These are phyloP conservation scores for Cyanistes caeruleus DNA, from an alignment of 2,113 vertebrate genomes.

Conservation along the genomic window DNA sequence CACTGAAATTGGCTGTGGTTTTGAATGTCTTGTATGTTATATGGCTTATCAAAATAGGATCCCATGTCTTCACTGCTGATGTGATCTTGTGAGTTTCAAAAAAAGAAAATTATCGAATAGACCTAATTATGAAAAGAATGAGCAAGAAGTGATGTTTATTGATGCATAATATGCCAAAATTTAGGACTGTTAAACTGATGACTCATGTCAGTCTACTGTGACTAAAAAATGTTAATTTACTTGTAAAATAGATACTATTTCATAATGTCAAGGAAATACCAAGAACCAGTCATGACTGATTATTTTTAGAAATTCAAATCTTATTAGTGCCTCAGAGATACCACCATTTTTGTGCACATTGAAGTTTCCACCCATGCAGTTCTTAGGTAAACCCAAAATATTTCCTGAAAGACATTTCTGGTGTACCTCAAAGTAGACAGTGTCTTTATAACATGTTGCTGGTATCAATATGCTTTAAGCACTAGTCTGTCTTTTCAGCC, in stretches of 20 bases:
- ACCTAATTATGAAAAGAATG: background rate
- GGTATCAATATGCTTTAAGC: background rate
- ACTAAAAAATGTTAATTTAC: background rate
- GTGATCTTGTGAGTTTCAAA: background rate
- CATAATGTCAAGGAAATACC: slow-evolving; percentile 1
- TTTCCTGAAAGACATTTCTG: background rate
- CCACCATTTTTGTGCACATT: background rate
- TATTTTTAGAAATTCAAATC: background rate
- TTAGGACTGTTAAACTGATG: background rate
- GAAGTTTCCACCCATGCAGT: background rate
- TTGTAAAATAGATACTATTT: background rate
- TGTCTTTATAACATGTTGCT: background rate
- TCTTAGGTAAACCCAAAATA: background rate
- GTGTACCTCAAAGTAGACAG: background rate
- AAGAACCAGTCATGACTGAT: background rate
- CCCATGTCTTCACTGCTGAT: background rate
- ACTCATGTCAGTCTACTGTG: background rate
- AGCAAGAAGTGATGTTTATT: background rate
- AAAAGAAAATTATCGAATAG: background rate
- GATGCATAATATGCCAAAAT: background rate
- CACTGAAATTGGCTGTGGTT: background rate
- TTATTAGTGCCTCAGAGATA: background rate
- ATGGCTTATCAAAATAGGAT: background rate
- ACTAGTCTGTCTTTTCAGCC: background rate
- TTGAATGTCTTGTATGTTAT: background rate